Conservation (phyloP, 1,140 invertebrate genomes). For the Drosophila dunni region DNA sequence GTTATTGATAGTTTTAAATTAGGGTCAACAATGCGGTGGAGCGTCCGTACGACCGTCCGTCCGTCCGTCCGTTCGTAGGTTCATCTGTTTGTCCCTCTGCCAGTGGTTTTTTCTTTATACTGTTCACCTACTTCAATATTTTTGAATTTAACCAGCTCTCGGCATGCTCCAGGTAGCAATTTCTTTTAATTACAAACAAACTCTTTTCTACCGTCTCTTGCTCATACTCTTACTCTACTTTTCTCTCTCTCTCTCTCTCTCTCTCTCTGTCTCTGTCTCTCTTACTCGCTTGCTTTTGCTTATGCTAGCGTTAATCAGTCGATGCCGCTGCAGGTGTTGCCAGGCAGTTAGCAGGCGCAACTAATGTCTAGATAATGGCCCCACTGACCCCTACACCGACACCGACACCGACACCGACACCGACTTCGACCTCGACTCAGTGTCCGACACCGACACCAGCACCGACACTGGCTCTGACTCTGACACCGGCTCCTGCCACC, state of each 20-base stretch:
- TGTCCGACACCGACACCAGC: slow-evolving; percentile 1
- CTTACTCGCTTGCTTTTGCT: background rate
- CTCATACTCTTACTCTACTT: background rate
- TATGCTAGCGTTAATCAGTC: slow-evolving; percentile 35
- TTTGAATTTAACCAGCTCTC: slow-evolving; percentile 15
- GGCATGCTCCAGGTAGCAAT: slow-evolving; percentile 59
- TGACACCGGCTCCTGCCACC: slow-evolving; percentile 5
- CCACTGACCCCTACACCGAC: slow-evolving; percentile 26
- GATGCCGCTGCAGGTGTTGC: slow-evolving; percentile 69
- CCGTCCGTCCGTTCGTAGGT: background rate
- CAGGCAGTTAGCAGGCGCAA: slow-evolving; percentile 65
- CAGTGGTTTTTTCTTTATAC: slow-evolving; percentile 41
- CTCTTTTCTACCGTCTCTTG: background rate
- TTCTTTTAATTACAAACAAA: slow-evolving; percentile 72
- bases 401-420: slow-evolving; percentile 6
- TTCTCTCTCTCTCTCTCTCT: background rate
- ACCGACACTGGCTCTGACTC: background rate
- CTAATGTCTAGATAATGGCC: slow-evolving; percentile 61
- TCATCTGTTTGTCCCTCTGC: background rate
- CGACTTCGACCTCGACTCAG: slow-evolving; percentile 18
- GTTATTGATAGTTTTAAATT: slow-evolving; percentile 79
- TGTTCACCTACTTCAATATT: background rate
- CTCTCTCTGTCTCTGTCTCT: background rate
- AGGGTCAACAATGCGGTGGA: slow-evolving; percentile 73
- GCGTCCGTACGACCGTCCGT: slow-evolving; percentile 13